These are phyloP conservation scores for Camptogramma bilineatum DNA, from an alignment of 2,888 invertebrate genomes.

Conservation along the genomic window DNA sequence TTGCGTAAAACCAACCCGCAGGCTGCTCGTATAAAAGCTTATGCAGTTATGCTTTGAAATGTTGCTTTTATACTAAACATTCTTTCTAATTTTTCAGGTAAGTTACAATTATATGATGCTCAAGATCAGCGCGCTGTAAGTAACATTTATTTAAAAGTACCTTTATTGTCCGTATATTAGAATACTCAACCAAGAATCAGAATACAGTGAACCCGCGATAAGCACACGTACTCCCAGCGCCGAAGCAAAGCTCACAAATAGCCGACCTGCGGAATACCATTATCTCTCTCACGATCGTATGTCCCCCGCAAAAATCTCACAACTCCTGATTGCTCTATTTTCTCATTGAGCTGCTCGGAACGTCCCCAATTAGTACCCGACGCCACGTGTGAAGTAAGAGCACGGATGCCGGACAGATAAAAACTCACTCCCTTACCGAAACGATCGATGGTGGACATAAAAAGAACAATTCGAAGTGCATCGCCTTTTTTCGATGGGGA, in stretches of 20 bases:
- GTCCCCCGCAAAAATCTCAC: constrained; percentile 49
- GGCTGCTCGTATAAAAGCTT: too few species aligned
- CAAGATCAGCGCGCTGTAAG: constrained; percentile 1
- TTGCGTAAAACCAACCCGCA: too few species aligned
- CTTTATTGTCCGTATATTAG: neutral
- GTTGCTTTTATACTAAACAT: neutral
- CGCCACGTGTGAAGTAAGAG: constrained; percentile 76
- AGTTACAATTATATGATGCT: neutral
- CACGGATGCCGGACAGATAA: constrained; percentile 73
- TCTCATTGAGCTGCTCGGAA: constrained; percentile 62
- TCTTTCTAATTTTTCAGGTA: constrained; percentile 30
- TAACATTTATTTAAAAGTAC: too few species aligned
- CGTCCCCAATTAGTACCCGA: constrained; percentile 72
- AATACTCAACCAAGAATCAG: too few species aligned
- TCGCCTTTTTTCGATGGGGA: constrained; percentile 82
- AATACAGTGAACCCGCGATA: too few species aligned
- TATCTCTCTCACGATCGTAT: constrained; percentile 23
- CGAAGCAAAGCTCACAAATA: neutral
- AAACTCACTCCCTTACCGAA: constrained; percentile 81
- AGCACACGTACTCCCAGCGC: neutral
- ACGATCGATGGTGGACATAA: constrained; percentile 84
- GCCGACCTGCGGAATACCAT: constrained; percentile 16
- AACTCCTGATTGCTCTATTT: constrained; percentile 50
- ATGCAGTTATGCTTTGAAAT: too few species aligned
- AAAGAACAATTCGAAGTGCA: constrained; percentile 84